phyloP scores from a whole-genome alignment of 2,113 vertebrate species.

The Peucedramus taeniatus region DNA sequence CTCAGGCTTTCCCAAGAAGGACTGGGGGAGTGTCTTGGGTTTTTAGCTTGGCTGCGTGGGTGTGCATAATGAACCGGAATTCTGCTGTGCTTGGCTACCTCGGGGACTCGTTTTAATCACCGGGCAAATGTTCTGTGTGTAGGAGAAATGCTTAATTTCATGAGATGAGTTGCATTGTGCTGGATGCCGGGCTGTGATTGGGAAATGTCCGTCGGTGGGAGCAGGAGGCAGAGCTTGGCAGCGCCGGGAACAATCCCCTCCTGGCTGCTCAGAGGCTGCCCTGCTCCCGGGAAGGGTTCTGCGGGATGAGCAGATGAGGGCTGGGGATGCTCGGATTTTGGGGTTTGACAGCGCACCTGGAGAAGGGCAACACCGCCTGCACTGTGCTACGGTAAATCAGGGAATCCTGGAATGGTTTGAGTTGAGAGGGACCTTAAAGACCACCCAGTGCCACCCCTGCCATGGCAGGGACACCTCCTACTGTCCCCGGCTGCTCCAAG shows the following conservation, averaged over 20 bases:
- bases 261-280: neutral
- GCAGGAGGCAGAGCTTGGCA: constrained; percentile 21
- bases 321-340: neutral
- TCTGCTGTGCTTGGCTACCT: constrained; percentile 54
- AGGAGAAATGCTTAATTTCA: constrained; percentile 33
- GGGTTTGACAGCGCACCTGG: neutral
- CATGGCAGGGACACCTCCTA: neutral
- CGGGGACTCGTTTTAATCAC: constrained; percentile 48
- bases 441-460: neutral
- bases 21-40: constrained; percentile 36
- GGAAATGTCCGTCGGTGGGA: neutral
- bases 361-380: neutral
- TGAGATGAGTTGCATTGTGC: neutral
- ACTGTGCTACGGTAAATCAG: neutral
- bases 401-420: too few species aligned
- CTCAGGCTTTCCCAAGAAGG: constrained; percentile 5
- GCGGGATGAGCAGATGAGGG: neutral
- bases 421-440: neutral
- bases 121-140: constrained; percentile 34
- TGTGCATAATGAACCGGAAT: constrained; percentile 44
- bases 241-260: neutral
- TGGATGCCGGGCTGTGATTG: neutral
- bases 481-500: accelerated
- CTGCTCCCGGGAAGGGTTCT: neutral
- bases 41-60: constrained; percentile 38